Conservation (phyloP, 1,140 invertebrate genomes). For the Drosophila littoralis region DNA sequence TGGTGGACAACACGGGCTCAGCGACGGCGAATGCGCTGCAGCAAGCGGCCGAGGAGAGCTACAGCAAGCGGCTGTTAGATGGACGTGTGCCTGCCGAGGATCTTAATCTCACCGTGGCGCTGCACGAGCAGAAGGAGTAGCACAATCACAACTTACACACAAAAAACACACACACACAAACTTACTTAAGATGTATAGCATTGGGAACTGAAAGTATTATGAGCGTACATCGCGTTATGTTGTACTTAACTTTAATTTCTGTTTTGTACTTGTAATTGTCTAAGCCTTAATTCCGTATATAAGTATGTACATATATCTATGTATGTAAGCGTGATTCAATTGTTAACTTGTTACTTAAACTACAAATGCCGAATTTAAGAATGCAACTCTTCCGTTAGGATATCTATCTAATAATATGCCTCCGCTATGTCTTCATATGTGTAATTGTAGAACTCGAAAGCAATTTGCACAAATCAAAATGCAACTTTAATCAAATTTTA, state of each 20-base stretch:
- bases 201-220: slow-evolving; percentile 75
- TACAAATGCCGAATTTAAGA: slow-evolving; percentile 40
- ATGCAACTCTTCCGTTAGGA: slow-evolving; percentile 20
- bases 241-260: slow-evolving; percentile 62
- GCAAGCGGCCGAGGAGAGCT: slow-evolving; percentile 79
- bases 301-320: slow-evolving; percentile 24
- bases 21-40: slow-evolving; percentile 81
- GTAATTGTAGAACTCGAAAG: slow-evolving; percentile 46
- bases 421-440: slow-evolving; percentile 64
- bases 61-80: slow-evolving; percentile 37
- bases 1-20: slow-evolving; percentile 86
- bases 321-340: slow-evolving; percentile 31
- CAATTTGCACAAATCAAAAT: slow-evolving; percentile 62
- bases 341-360: slow-evolving; percentile 29
- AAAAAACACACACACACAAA: slow-evolving; percentile 1
- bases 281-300: slow-evolving; percentile 14
- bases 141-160: slow-evolving; percentile 9
- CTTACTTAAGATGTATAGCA: slow-evolving; percentile 37
- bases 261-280: slow-evolving; percentile 38
- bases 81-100: slow-evolving; percentile 49
- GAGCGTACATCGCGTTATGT: slow-evolving; percentile 49
- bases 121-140: slow-evolving; percentile 56
- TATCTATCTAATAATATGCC: slow-evolving; percentile 17
- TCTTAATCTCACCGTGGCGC: slow-evolving; percentile 43
- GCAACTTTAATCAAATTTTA: slow-evolving; percentile 53